These are phyloP conservation scores for Drosophila subquinaria DNA, from an alignment of 2,888 invertebrate species.

Conservation along the genomic window DNA sequence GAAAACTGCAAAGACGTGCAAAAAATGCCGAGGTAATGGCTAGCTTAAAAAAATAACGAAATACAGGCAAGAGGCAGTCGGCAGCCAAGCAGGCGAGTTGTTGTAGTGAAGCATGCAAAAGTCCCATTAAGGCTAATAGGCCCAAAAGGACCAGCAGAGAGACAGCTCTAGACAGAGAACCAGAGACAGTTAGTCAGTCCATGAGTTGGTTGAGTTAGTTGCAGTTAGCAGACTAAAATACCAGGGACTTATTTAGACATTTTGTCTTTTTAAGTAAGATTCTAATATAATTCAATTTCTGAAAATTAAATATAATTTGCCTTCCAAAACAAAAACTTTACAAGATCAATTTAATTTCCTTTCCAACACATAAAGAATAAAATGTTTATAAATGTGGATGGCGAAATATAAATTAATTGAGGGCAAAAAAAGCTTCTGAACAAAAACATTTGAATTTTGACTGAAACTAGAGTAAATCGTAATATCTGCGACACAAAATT, in stretches of 20 bases:
- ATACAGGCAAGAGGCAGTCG: conserved; percentile 36
- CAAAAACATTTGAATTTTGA: too few relatives aligned
- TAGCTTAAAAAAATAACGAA: conserved; percentile 44
- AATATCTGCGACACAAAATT: too few relatives aligned
- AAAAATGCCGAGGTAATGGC: conserved; percentile 60
- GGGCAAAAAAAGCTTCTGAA: too few relatives aligned
- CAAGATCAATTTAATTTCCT: too few relatives aligned
- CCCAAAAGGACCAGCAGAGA: conserved; percentile 63
- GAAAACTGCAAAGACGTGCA: conserved; percentile 79
- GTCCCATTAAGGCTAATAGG: conserved; percentile 79
- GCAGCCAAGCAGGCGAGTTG: conserved; percentile 57
- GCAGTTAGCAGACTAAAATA: conserved; percentile 31
- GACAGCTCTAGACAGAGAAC: conserved; percentile 37
- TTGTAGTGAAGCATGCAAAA: conserved; percentile 76
- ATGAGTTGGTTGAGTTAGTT: conserved; percentile 57
- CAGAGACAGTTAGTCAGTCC: conserved; percentile 57
- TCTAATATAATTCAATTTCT: too few relatives aligned
- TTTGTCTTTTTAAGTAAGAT: too few relatives aligned
- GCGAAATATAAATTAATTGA: too few relatives aligned
- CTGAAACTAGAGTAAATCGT: too few relatives aligned
- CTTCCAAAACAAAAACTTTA: too few relatives aligned
- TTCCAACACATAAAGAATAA: too few relatives aligned
- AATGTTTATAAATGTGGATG: too few relatives aligned
- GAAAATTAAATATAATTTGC: too few relatives aligned
- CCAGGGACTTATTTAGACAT: conserved; percentile 47